Percentiles rank a stretch among this genome's conserved stretches.
Evolutionary conservation across 23 tunicate genomes (phyloP).

Genomic region (Ascidia mentula): DNA sequence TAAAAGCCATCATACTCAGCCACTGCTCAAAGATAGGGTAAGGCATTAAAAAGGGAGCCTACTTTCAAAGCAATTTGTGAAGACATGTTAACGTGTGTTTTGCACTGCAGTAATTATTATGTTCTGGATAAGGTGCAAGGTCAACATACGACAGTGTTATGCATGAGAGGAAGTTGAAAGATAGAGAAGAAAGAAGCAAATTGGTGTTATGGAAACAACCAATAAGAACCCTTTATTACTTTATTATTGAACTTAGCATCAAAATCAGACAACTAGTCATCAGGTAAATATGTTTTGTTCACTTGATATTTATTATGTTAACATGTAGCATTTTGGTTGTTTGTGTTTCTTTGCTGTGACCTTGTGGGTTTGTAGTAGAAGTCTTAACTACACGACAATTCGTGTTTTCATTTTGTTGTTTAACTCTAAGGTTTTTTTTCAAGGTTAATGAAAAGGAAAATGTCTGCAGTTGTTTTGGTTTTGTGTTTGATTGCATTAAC

Average conservation of each 20-base stretch:
- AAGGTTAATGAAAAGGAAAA: constrained; percentile 48
- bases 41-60: too few relatives aligned
- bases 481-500: constrained; percentile 21
- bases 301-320: neutral
- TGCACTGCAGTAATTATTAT: neutral
- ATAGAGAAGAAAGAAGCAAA: constrained; percentile 78
- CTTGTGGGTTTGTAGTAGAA: neutral
- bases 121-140: neutral
- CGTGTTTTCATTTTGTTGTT: neutral
- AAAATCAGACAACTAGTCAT: constrained; percentile 18
- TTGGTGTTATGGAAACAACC: constrained; percentile 90
- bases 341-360: neutral
- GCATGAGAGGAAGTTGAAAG: constrained; percentile 66
- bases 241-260: constrained; percentile 55
- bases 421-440: neutral
- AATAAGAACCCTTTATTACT: constrained; percentile 66
- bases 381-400: constrained; percentile 4
- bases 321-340: neutral
- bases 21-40: too few relatives aligned
- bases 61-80: too few relatives aligned
- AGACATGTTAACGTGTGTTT: too few relatives aligned
- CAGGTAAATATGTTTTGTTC: constrained; percentile 21
- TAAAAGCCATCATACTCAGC: too few relatives aligned
- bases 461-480: constrained; percentile 19
- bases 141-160: constrained; percentile 29